Conservation (phyloP, 2,113 vertebrate genomes). For the Urocolius indicus region DNA sequence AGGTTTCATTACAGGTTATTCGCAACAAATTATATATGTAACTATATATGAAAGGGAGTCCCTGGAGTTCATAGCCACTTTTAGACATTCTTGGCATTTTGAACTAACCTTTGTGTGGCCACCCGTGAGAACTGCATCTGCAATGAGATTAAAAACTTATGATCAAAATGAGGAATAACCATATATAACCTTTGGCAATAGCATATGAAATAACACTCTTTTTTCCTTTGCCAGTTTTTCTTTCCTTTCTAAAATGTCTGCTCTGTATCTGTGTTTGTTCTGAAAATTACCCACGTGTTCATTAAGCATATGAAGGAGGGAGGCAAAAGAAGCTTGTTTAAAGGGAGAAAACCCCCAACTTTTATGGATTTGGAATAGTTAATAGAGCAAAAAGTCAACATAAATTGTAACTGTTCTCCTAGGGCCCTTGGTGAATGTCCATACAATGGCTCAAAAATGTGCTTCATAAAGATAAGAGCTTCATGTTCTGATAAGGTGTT, state of each 20-base stretch:
- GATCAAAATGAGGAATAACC: conserved; percentile 37
- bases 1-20: conserved; percentile 25
- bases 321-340: not conserved
- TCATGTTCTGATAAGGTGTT: not conserved
- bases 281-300: not conserved
- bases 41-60: not conserved
- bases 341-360: not conserved
- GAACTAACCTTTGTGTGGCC: conserved; percentile 9
- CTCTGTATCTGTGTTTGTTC: not conserved
- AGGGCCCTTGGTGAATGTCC: not conserved
- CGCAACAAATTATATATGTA: conserved; percentile 13
- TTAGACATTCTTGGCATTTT: not conserved
- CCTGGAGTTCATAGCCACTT: not conserved
- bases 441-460: not conserved
- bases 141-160: conserved; percentile 12
- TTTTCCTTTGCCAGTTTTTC: conserved; percentile 49
- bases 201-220: not conserved
- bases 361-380: not conserved
- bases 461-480: not conserved
- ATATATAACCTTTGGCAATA: conserved; percentile 18
- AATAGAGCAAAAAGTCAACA: not conserved
- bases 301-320: not conserved
- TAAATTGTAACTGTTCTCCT: not conserved
- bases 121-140: conserved; percentile 21
- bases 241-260: not conserved